phyloP scores from a whole-genome alignment of 1,140 invertebrate genomes.

The Eumeta japonica region DNA sequence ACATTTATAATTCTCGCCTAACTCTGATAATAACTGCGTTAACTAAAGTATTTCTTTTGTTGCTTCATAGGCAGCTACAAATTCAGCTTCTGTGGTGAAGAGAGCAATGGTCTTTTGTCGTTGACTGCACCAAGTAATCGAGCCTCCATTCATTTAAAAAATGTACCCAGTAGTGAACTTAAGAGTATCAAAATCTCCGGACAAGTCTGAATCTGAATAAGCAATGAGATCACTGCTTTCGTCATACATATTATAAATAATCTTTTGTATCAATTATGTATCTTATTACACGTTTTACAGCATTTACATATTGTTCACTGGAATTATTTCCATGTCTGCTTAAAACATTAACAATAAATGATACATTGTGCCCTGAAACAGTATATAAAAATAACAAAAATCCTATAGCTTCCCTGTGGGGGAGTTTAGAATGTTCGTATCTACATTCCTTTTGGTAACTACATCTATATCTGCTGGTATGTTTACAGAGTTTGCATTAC shows the following conservation, averaged over 20 bases:
- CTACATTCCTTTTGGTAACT: slow-evolving; percentile 4
- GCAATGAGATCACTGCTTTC: slow-evolving; percentile 10
- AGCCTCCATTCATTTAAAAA: slow-evolving; percentile 16
- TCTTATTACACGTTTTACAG: slow-evolving; percentile 27
- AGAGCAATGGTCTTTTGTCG: slow-evolving; percentile 29
- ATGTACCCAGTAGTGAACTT: slow-evolving; percentile 28
- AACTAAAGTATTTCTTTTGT: slow-evolving; percentile 28
- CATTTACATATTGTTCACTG: slow-evolving; percentile 25
- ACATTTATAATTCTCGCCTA: slow-evolving; percentile 8
- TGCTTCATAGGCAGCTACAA: slow-evolving; percentile 24
- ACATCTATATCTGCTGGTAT: slow-evolving; percentile 8
- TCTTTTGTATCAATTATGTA: slow-evolving; percentile 42
- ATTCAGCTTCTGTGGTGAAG: slow-evolving; percentile 47
- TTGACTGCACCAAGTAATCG: slow-evolving; percentile 30
- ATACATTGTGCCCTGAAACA: slow-evolving; percentile 26
- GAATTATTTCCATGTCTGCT: slow-evolving; percentile 34
- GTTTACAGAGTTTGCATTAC: not conserved
- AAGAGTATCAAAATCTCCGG: slow-evolving; percentile 20
- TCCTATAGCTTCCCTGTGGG: slow-evolving; percentile 37
- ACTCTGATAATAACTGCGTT: slow-evolving; percentile 19
- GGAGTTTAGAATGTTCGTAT: slow-evolving; percentile 5
- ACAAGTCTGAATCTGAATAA: slow-evolving; percentile 35
- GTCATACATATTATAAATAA: slow-evolving; percentile 15
- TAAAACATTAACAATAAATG: slow-evolving; percentile 13
- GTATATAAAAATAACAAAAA: slow-evolving; percentile 37